phyloP scores from a whole-genome alignment of 2,888 invertebrate genomes.

The Melinaea menophilus region DNA sequence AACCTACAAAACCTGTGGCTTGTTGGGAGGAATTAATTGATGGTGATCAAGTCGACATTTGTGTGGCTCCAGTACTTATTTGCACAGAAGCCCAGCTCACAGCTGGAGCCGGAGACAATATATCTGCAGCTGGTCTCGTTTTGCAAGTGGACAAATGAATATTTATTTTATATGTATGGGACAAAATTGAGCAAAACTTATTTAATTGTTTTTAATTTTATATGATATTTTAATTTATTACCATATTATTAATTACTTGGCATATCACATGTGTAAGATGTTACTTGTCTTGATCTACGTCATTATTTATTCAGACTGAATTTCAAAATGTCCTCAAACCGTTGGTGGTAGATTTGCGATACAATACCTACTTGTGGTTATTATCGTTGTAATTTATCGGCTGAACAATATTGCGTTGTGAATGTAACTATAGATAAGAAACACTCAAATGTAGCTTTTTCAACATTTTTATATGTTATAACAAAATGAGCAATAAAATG shows the following conservation, averaged over 20 bases:
- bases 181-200: slow-evolving; percentile 12
- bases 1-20: slow-evolving; percentile 84
- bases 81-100: slow-evolving; percentile 89
- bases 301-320: too few relatives aligned
- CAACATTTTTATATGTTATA: neutral
- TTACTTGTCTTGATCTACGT: too few relatives aligned
- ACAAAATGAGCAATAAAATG: neutral
- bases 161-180: slow-evolving; percentile 24
- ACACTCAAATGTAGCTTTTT: neutral
- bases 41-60: slow-evolving; percentile 79
- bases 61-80: slow-evolving; percentile 90
- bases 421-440: too few relatives aligned
- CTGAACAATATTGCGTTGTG: too few relatives aligned
- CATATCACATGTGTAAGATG: too few relatives aligned
- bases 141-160: slow-evolving; percentile 78
- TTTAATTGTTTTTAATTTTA: slow-evolving; percentile 5
- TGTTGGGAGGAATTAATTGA: slow-evolving; percentile 86
- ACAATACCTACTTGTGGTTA: too few relatives aligned
- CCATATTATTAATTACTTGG: too few relatives aligned
- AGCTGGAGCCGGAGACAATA: slow-evolving; percentile 92
- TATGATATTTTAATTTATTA: neutral
- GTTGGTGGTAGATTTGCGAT: too few relatives aligned
- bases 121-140: slow-evolving; percentile 92
- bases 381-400: too few relatives aligned
- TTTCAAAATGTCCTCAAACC: too few relatives aligned